A percentile compares a stretch with the other conserved stretches of the same genome.
Evolutionary conservation across 2,888 invertebrate species (phyloP).

Genomic region (Andrena bicolor): DNA sequence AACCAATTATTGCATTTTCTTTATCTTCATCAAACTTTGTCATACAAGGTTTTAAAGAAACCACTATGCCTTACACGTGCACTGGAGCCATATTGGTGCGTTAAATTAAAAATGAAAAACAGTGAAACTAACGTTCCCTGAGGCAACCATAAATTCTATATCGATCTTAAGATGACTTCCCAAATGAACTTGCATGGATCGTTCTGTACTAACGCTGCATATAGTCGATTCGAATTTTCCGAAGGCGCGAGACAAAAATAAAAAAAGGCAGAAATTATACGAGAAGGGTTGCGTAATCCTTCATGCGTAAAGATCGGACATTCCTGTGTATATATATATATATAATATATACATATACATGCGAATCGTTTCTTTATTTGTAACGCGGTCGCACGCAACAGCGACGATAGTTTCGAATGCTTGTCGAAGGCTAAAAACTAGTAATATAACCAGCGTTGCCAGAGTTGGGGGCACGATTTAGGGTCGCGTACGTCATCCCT

Average conservation of each 20-base stretch:
- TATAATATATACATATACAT: conserved; percentile 25
- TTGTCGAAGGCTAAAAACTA: conserved; percentile 31
- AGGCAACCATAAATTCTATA: neutral
- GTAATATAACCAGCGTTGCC: conserved; percentile 38
- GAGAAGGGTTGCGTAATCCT: conserved; percentile 35
- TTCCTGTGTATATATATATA: conserved; percentile 38
- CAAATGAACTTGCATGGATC: conserved; percentile 20
- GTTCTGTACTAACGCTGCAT: neutral
- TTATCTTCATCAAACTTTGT: no score
- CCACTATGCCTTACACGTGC: neutral
- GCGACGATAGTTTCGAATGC: conserved; percentile 46
- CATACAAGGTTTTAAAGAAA: neutral
- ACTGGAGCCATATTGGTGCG: neutral
- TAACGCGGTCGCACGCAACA: conserved; percentile 39
- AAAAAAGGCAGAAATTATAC: neutral
- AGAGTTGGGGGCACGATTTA: no score
- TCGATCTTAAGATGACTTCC: neutral
- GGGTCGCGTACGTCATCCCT: no score
- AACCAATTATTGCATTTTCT: no score
- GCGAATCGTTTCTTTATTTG: conserved; percentile 57
- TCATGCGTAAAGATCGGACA: conserved; percentile 41
- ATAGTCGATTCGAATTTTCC: conserved; percentile 10
- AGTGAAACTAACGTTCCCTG: neutral
- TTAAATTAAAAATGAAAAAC: neutral
- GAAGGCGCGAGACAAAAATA: neutral